Conservation (phyloP, 2,113 vertebrate genomes). For the Trematomus loennbergii region DNA sequence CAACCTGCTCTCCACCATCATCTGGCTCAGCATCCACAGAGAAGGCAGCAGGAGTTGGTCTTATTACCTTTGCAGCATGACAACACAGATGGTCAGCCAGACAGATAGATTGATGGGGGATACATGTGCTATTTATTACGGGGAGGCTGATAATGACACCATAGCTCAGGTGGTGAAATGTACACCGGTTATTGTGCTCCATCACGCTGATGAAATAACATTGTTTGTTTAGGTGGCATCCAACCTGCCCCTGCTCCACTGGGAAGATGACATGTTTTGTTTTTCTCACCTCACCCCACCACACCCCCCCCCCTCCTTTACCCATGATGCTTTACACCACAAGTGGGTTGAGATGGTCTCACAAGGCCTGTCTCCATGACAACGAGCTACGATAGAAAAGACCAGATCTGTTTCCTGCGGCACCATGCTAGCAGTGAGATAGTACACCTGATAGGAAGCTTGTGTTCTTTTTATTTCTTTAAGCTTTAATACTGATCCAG, state of each 20-base stretch:
- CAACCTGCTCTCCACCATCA: constrained; percentile 57
- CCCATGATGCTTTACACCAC: constrained; percentile 72
- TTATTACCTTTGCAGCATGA: constrained; percentile 72
- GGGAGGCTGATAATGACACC: constrained; percentile 73
- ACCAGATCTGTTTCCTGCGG: constrained; percentile 65
- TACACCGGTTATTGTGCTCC: constrained; percentile 76
- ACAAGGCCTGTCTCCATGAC: constrained; percentile 77
- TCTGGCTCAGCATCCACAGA: constrained; percentile 59
- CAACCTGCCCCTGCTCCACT: constrained; percentile 57
- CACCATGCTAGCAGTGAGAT: constrained; percentile 31
- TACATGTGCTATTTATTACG: constrained; percentile 65
- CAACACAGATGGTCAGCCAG: constrained; percentile 78
- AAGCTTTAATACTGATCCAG: constrained; percentile 16
- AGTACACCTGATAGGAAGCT: constrained; percentile 45
- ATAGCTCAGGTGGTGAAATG: constrained; percentile 78
- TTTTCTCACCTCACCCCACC: constrained; percentile 53
- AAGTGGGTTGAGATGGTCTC: constrained; percentile 71
- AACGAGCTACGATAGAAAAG: constrained; percentile 55
- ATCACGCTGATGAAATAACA: constrained; percentile 78
- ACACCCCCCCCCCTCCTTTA: constrained; percentile 18
- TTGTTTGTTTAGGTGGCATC: constrained; percentile 62
- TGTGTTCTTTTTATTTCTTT: constrained; percentile 10
- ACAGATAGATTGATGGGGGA: constrained; percentile 75
- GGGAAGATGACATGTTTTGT: constrained; percentile 76
- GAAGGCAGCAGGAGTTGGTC: constrained; percentile 57